Base-by-base conservation (phyloP, 1,140 invertebrate species). In the Philotrypesis tridentata region DNA sequence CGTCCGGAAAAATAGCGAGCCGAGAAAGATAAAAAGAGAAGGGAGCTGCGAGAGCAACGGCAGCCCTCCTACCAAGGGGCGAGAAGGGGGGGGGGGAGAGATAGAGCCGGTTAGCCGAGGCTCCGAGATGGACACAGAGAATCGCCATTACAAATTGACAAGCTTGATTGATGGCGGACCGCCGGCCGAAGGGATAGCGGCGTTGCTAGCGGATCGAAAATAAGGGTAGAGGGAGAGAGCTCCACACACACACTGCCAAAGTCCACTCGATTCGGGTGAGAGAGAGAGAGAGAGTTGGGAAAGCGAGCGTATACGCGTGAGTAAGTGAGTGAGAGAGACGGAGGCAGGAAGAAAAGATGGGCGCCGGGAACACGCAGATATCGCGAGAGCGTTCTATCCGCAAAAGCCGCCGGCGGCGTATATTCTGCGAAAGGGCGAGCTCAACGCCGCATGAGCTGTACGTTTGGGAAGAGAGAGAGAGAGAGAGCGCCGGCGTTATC, bases 71-170 rank as follows among this genome's bases (percentile, higher is more conserved):
- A 77, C 76, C 40, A 40, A 83, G 68, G 76, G 21, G 83, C 81
- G 27, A 70, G 25, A 71, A 77, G 27, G 55, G 73, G 55, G 61
- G 73, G 75, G 82, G 67, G 73, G 33, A 60, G 72, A 82, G 72
- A 74, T 67, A 29, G 68, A 76, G 68, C 48, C 74, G n/a, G 33
- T 79, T 33, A 29, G 61, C 40, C 43, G 17, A 60, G n/a, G 21
- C 23, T 12, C 67, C 84, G 83, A 89, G 87, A 91, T 91, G 90
- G 89, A 91, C 90, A 91, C 90, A 89, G 91, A 90, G 90, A 92
- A 90, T 92, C 90, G 91, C 92, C 92, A 92, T 92, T 92, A 92
- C 92, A 92, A 92, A 92, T 92, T 92, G 92, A 92, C 92, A 92
- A 91, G 86, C 87, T 92, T 92, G 92, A 92, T 92, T 92, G 92